Evolutionary conservation across 2,797 vertebrate genomes (phyloP).

Genomic region (Myotis findleyi): DNA sequence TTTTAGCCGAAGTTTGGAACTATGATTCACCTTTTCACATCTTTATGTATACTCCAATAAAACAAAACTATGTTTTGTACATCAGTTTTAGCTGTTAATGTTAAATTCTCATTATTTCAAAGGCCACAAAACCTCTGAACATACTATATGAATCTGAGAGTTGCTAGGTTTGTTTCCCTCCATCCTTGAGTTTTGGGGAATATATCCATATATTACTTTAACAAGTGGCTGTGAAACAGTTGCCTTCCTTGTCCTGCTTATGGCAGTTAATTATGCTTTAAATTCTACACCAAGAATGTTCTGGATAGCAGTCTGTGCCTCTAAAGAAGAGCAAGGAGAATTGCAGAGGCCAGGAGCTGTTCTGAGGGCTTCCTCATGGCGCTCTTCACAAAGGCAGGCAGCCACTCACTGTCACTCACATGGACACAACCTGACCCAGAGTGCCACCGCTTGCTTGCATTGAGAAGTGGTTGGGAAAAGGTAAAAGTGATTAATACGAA

Average conservation of each 20-base stretch:
- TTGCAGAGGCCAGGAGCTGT: background rate
- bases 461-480: slow-evolving; percentile 1
- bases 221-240: background rate
- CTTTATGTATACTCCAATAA: background rate
- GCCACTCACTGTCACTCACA: background rate
- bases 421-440: background rate
- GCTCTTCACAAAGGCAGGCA: background rate
- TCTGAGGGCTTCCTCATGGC: background rate
- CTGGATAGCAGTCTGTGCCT: background rate
- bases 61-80: background rate
- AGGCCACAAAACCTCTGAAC: background rate
- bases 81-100: background rate
- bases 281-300: background rate
- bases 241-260: slow-evolving; percentile 9
- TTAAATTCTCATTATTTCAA: background rate
- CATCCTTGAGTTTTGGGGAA: background rate
- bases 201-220: background rate
- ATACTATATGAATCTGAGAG: background rate
- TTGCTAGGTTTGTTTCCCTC: background rate
- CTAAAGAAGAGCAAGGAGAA: background rate
- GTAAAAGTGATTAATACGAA: background rate
- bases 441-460: background rate
- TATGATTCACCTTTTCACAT: background rate
- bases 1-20: background rate
- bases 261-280: background rate